Conservation (phyloP, 1,140 invertebrate genomes). For the Stratiolaelaps scimitus region DNA sequence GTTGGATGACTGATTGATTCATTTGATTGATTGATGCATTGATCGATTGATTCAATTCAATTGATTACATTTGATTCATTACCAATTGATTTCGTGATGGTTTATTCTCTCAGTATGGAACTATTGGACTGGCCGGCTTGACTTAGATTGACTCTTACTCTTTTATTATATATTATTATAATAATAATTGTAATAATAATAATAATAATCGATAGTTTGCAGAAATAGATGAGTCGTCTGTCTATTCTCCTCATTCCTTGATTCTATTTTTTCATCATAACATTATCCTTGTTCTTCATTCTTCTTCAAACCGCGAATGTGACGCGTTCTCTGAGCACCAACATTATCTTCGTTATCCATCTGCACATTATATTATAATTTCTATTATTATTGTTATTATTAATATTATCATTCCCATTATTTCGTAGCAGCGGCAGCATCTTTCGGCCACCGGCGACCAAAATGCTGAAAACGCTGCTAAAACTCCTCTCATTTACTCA, state of each 20-base stretch:
- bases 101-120: no score
- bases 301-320: background rate
- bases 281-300: background rate
- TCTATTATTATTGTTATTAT: no score
- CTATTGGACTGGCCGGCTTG: background rate
- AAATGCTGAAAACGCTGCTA: no score
- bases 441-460: no score
- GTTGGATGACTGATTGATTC: background rate
- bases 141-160: background rate
- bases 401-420: no score
- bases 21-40: background rate
- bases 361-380: no score
- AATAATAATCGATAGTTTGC: background rate
- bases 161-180: background rate
- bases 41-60: background rate
- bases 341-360: no score
- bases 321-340: no score
- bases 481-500: no score
- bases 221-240: background rate
- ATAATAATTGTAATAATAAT: background rate
- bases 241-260: background rate
- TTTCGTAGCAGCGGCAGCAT: no score
- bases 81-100: conserved; percentile 6
- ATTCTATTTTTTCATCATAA: background rate
- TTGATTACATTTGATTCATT: background rate